phyloP scores from a whole-genome alignment of 2,113 vertebrate species.

The Balaenoptera acutorostrata region DNA sequence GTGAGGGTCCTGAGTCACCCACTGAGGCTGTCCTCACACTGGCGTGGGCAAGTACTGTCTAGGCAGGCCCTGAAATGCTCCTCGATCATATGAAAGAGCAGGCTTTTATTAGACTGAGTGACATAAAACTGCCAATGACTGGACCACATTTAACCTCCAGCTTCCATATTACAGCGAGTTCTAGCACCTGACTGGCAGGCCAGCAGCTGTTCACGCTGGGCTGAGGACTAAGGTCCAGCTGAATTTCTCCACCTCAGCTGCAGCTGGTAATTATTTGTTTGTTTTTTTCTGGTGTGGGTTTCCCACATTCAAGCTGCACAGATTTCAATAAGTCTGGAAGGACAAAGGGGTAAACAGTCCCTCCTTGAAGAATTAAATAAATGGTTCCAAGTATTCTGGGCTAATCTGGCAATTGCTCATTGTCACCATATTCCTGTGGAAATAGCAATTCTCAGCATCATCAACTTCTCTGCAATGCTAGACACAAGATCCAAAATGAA shows the following conservation, averaged over 20 bases:
- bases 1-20: too few species aligned
- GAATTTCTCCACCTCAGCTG: background rate
- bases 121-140: background rate
- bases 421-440: background rate
- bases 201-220: background rate
- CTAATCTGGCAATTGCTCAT: background rate
- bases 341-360: background rate
- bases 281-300: background rate
- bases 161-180: background rate
- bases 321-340: background rate
- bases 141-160: background rate
- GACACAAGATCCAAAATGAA: background rate
- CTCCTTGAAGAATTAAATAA: background rate
- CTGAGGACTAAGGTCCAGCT: background rate
- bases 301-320: background rate
- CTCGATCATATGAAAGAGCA: background rate
- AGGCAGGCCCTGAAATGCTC: background rate
- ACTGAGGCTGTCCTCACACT: rapidly evolving
- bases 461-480: background rate
- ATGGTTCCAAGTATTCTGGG: background rate
- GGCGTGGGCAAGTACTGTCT: too few species aligned
- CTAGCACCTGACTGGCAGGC: background rate
- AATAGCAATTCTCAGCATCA: background rate
- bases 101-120: background rate
- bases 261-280: background rate